Conservation (phyloP, 2,797 vertebrate species). For the Ctenosaura bakeri region DNA sequence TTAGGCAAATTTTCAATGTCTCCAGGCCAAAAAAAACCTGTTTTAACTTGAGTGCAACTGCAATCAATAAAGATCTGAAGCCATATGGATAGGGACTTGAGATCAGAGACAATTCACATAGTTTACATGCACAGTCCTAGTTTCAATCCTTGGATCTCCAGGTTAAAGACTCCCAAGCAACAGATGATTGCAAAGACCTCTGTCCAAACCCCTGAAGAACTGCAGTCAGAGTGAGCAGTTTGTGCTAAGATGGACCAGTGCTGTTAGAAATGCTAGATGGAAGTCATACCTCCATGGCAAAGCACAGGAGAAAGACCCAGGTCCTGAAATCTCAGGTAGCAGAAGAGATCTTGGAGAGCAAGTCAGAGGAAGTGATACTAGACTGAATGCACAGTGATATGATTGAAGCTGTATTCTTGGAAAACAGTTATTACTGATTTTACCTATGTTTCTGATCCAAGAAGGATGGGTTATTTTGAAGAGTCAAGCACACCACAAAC, state of each 20-base stretch:
- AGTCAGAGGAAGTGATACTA: not conserved
- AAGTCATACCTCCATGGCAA: not conserved
- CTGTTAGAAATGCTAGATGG: not conserved
- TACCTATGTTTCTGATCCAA: not conserved
- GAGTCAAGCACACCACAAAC: too few species aligned
- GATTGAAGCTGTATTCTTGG: too few species aligned
- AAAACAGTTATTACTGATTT: not conserved
- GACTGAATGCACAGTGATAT: not conserved
- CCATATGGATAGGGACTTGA: accelerated
- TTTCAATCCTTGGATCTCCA: not conserved
- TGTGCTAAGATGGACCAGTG: not conserved
- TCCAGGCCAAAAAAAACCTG: not conserved
- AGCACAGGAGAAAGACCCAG: not conserved
- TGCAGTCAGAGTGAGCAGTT: not conserved
- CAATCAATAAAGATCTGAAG: not conserved
- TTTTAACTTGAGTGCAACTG: not conserved
- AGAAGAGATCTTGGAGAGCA: not conserved
- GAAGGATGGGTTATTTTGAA: not conserved
- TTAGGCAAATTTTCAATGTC: not conserved
- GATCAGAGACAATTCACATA: not conserved
- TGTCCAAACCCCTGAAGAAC: not conserved
- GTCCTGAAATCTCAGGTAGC: not conserved
- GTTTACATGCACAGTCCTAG: not conserved
- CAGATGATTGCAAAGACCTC: too few species aligned
- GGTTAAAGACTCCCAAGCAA: not conserved